Conservation (phyloP, 2,113 vertebrate genomes). For the Ameiurus melas region DNA sequence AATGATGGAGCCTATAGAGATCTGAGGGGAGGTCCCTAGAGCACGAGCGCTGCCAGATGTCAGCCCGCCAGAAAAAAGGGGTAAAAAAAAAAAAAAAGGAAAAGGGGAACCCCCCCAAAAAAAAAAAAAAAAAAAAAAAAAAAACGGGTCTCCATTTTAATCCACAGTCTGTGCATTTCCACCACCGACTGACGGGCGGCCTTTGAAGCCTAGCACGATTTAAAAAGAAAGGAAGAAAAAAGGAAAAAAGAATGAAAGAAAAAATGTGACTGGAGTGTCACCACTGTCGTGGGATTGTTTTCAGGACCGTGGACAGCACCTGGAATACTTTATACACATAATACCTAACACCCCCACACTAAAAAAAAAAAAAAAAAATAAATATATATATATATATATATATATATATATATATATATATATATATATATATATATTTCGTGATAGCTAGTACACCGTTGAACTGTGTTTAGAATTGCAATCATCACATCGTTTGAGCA, state of each 20-base stretch:
- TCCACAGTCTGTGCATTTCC: slow-evolving; percentile 67
- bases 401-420: no score
- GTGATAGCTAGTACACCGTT: not conserved
- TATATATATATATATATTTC: no score
- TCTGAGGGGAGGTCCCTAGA: slow-evolving; percentile 77
- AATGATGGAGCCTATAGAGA: slow-evolving; percentile 81
- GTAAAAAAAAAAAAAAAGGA: slow-evolving; percentile 61
- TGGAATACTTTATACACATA: slow-evolving; percentile 23
- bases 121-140: slow-evolving; percentile 76
- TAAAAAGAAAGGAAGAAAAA: slow-evolving; percentile 9
- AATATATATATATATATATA: no score
- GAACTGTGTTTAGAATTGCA: not conserved
- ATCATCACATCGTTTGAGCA: not conserved
- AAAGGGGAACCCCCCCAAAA: slow-evolving; percentile 62
- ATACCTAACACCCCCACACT: not conserved
- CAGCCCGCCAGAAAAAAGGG: slow-evolving; percentile 77
- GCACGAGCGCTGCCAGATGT: slow-evolving; percentile 79
- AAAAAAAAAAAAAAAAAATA: not conserved
- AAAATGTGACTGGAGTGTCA: slow-evolving; percentile 53
- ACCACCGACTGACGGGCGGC: slow-evolving; percentile 55
- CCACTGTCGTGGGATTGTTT: slow-evolving; percentile 57
- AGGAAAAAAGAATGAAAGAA: not conserved
- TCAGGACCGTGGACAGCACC: slow-evolving; percentile 76
- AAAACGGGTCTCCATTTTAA: slow-evolving; percentile 79
- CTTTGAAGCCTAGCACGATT: slow-evolving; percentile 68